A percentile compares a stretch with the other conserved stretches of the same genome.
Evolutionary conservation across 2,113 vertebrate genomes (phyloP).

Genomic region (Peromyscus californicus): DNA sequence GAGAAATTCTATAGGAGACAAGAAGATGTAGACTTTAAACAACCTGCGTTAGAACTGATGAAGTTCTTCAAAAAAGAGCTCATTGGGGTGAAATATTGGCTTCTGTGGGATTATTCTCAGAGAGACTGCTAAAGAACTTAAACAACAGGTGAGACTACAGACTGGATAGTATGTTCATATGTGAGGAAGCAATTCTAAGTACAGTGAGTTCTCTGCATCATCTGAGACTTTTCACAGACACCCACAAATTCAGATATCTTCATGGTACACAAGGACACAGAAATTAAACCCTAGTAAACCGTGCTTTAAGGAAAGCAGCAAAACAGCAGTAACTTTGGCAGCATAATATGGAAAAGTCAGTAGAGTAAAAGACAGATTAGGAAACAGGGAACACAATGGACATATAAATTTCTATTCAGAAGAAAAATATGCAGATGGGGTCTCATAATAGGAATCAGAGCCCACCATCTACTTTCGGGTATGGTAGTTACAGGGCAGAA

Average conservation of each 20-base stretch:
- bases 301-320: not conserved
- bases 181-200: not conserved
- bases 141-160: not conserved
- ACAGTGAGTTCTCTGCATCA: not conserved
- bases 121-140: not conserved
- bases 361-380: not conserved
- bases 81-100: not conserved
- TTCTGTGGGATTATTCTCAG: not conserved
- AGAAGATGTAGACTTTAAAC: not conserved
- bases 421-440: not conserved
- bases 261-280: not conserved
- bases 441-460: not conserved
- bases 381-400: not conserved
- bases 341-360: not conserved
- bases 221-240: constrained; percentile 2
- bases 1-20: not conserved
- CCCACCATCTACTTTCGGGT: not conserved
- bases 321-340: not conserved
- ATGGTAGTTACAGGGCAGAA: not conserved
- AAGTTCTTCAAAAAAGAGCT: not conserved
- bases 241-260: not conserved
- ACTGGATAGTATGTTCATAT: not conserved
- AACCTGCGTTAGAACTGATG: not conserved
- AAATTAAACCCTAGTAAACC: constrained; percentile 23
- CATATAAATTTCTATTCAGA: not conserved